Evolutionary conservation across 2,797 vertebrate genomes (phyloP), one percentile per base, ranked within the genome.

Genomic region (Notoglanidium macrostoma): DNA sequence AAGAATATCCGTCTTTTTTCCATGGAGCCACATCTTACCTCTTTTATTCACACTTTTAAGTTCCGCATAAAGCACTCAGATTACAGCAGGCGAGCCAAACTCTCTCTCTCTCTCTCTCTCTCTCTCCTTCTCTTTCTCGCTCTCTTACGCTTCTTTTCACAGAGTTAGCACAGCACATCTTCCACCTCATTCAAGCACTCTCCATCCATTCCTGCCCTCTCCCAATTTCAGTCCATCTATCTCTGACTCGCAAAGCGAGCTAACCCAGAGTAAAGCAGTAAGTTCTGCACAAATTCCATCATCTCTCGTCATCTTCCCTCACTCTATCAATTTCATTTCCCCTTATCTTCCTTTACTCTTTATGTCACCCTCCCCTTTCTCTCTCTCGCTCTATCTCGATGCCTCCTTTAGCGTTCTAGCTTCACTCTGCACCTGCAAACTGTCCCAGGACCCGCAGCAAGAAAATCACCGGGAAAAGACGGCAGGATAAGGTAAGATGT

Each of bases 401-500:
- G 57, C 82, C 80, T 86, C 79, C 76, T 29, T 46, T 40, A 85
- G 83, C 40, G 32, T 77, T 78, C 54, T 40, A 61, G 57, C 84
- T 74, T 84, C 80, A 57, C 86, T 72, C 79, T 80, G 76, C 68
- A 51, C 81, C 85, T 6, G 81, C 89, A 88, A 86, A 86, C 85
- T 86, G 81, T 78, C 87, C 82, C 81, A 57, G 79, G 46, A 85
- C 32, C 70, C 15, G 10, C 72, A 80, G 84, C 51, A 77, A 74
- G 46, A 57, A 80, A 85, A 32, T 46, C 51, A 44, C 72, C 8
- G 29, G 83, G 77, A 55, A 84, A 68, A 68, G 26, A 11, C 32
- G 5, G 65, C 4, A 49, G 59, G 46, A 82, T 6, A 65, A 49
- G 82, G 82, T 84, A 85, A 88, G 78, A 84, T 23, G 4, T 29